Conservation (phyloP, 2,888 invertebrate species). For the Fissipunctia ypsillon region DNA sequence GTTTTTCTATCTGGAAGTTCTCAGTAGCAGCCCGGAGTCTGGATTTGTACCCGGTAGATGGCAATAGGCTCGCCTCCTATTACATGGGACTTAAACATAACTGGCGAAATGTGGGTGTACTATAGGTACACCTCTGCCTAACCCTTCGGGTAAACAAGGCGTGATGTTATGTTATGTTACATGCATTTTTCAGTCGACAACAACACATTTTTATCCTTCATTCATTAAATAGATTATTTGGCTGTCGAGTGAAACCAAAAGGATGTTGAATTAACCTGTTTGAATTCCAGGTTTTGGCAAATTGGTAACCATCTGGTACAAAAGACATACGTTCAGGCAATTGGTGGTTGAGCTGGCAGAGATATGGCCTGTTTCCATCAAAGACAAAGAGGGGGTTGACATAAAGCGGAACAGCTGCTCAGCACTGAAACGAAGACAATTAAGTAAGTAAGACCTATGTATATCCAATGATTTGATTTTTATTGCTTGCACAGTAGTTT, state of each 20-base stretch:
- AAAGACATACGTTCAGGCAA: slow-evolving; percentile 77
- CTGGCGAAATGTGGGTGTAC: no score
- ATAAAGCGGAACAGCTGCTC: slow-evolving; percentile 79
- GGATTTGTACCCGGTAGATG: no score
- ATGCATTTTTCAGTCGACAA: not conserved
- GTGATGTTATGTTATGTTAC: no score
- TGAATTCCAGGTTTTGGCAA: slow-evolving; percentile 79
- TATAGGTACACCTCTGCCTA: no score
- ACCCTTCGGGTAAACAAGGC: no score
- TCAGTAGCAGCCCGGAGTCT: no score
- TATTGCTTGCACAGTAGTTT: not conserved
- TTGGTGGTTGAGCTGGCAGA: slow-evolving; percentile 80
- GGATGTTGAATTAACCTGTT: slow-evolving; percentile 8
- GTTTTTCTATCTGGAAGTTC: no score
- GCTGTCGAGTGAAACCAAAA: not conserved
- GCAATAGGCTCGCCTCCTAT: no score
- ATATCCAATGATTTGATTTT: not conserved
- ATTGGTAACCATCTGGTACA: slow-evolving; percentile 80
- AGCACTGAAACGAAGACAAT: slow-evolving; percentile 76
- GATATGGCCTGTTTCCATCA: slow-evolving; percentile 79
- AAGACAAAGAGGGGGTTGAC: slow-evolving; percentile 72
- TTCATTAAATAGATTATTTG: not conserved
- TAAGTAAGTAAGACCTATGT: slow-evolving; percentile 70
- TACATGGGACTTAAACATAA: no score
- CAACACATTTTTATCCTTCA: not conserved